Percentiles rank a stretch among this genome's conserved stretches.
These are phyloP conservation scores for Artemia franciscana DNA, from an alignment of 1,140 invertebrate genomes.

Conservation along the genomic window DNA sequence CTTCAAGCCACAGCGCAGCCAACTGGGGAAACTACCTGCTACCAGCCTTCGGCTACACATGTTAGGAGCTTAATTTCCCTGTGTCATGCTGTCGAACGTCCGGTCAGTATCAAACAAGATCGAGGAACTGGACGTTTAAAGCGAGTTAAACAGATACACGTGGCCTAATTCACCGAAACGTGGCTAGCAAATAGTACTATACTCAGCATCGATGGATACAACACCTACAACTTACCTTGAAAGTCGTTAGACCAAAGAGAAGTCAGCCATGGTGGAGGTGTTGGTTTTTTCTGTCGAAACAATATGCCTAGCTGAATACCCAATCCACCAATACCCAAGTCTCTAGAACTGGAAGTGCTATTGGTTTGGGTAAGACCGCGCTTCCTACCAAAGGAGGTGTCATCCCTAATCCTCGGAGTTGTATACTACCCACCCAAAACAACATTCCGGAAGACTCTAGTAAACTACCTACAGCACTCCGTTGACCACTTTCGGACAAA, in stretches of 20 bases:
- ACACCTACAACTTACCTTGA: background rate
- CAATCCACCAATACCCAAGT: background rate
- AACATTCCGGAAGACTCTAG: background rate
- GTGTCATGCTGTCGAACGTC: no score
- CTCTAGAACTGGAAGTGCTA: background rate
- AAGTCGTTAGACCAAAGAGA: background rate
- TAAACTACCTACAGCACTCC: background rate
- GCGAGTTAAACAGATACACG: background rate
- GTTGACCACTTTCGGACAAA: background rate
- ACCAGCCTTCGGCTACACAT: no score
- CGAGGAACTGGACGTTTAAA: background rate
- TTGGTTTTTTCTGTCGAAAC: background rate
- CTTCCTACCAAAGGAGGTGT: background rate
- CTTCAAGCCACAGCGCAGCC: no score
- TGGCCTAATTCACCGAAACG: background rate
- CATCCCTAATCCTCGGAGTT: background rate
- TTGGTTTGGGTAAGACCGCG: background rate
- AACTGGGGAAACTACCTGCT: no score
- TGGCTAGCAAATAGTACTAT: background rate
- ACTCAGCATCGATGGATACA: background rate
- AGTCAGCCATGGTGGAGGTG: background rate
- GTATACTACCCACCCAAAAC: background rate
- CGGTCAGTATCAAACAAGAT: background rate
- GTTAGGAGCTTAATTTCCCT: no score
- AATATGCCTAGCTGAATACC: background rate